These are phyloP conservation scores for Troides helena DNA, from an alignment of 2,888 invertebrate genomes.

Conservation along the genomic window DNA sequence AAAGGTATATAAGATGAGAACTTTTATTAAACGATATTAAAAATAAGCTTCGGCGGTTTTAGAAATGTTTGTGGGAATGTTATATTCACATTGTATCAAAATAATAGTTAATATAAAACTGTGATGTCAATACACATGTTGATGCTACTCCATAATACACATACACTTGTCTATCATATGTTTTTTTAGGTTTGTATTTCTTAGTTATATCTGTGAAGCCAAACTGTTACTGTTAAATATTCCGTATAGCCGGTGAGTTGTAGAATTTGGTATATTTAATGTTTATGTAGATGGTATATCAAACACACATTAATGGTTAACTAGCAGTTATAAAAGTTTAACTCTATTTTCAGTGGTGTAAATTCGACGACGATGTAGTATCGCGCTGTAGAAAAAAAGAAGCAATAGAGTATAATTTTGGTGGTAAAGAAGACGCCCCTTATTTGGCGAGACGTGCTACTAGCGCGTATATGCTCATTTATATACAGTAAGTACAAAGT, in stretches of 20 bases:
- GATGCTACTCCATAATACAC: too few relatives aligned
- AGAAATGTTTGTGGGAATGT: background rate
- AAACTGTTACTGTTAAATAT: too few relatives aligned
- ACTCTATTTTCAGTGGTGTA: conserved; percentile 88
- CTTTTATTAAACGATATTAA: background rate
- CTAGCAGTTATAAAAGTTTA: background rate
- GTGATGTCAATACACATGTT: too few relatives aligned
- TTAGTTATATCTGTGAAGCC: too few relatives aligned
- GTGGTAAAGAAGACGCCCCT: conserved; percentile 95
- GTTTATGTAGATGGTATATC: background rate
- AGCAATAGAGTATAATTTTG: conserved; percentile 98
- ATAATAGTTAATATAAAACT: too few relatives aligned
- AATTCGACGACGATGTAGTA: conserved; percentile 99
- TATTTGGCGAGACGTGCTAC: conserved; percentile 96
- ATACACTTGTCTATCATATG: too few relatives aligned
- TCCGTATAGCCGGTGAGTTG: too few relatives aligned
- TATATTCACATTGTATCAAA: background rate
- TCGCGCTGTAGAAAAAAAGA: conserved; percentile 96
- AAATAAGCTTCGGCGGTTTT: background rate
- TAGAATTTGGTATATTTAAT: too few relatives aligned
- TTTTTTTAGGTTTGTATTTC: too few relatives aligned
- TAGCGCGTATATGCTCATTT: conserved; percentile 99
- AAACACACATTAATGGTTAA: background rate
- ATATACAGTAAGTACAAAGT: conserved; percentile 84
- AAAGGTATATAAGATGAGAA: conserved; percentile 78